phyloP scores from a whole-genome alignment of 2,888 invertebrate genomes.

The Tetragnatha montana region DNA sequence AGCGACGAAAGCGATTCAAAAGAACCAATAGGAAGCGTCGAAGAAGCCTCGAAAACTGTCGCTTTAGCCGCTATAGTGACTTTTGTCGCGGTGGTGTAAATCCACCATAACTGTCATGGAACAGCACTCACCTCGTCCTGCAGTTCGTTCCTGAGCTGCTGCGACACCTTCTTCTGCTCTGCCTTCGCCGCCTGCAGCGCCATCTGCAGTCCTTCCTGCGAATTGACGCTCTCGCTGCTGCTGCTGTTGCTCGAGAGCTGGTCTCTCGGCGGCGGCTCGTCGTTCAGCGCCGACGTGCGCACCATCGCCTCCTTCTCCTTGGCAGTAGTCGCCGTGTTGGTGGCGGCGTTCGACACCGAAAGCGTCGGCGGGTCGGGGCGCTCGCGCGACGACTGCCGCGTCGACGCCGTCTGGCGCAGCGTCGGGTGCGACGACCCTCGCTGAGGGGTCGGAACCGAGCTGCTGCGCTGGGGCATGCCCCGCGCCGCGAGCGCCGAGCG shows the following conservation, averaged over 20 bases:
- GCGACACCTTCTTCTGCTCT: slow-evolving; percentile 60
- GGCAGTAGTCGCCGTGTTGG: background rate
- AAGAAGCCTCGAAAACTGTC: too few relatives aligned
- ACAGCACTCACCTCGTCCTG: slow-evolving; percentile 53
- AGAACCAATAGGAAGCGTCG: too few relatives aligned
- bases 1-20: too few relatives aligned
- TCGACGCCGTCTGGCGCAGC: slow-evolving; percentile 63
- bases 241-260: slow-evolving; percentile 78
- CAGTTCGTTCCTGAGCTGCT: slow-evolving; percentile 58
- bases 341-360: background rate
- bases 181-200: slow-evolving; percentile 63
- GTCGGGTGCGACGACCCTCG: slow-evolving; percentile 56
- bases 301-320: slow-evolving; percentile 57
- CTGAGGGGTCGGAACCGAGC: slow-evolving; percentile 71
- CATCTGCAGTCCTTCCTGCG: slow-evolving; percentile 73
- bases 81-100: too few relatives aligned
- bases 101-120: too few relatives aligned
- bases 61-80: too few relatives aligned
- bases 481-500: slow-evolving; percentile 53
- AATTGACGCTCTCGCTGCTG: slow-evolving; percentile 70
- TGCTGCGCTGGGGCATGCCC: slow-evolving; percentile 71
- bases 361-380: slow-evolving; percentile 57
- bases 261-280: slow-evolving; percentile 63
- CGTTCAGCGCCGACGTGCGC: slow-evolving; percentile 73
- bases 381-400: slow-evolving; percentile 52